Evolutionary conservation across 2,113 vertebrate genomes (phyloP).

Genomic region (Etheostoma cragini): DNA sequence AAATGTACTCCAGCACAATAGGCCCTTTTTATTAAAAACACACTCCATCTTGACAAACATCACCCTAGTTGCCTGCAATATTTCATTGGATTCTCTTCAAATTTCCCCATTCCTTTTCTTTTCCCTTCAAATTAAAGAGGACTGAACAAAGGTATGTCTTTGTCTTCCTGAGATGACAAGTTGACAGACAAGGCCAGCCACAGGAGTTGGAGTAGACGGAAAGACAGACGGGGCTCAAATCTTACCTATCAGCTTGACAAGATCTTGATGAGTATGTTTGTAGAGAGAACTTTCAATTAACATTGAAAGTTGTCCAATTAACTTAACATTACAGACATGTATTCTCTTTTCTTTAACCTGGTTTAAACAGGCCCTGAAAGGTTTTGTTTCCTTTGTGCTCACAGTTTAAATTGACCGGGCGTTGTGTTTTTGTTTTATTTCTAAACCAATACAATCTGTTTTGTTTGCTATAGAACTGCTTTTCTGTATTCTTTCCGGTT

Average conservation of each 20-base stretch:
- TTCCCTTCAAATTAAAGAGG: constrained; percentile 62
- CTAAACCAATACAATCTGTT: constrained; percentile 1
- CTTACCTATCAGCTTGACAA: constrained; percentile 40
- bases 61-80: constrained; percentile 58
- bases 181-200: constrained; percentile 64
- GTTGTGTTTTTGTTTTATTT: neutral
- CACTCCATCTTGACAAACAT: constrained; percentile 71
- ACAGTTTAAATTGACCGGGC: neutral
- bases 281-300: constrained; percentile 26
- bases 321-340: neutral
- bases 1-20: constrained; percentile 44
- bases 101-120: constrained; percentile 42
- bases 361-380: neutral
- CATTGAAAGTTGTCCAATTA: too few species aligned
- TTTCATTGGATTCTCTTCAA: constrained; percentile 57
- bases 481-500: neutral
- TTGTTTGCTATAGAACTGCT: neutral
- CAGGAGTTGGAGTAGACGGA: constrained; percentile 44
- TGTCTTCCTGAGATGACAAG: constrained; percentile 66
- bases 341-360: neutral
- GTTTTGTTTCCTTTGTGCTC: neutral
- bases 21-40: constrained; percentile 58
- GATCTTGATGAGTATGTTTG: constrained; percentile 38
- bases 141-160: constrained; percentile 71
- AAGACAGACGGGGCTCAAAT: constrained; percentile 55